Percentiles rank a stretch among this genome's conserved stretches.
These are phyloP conservation scores for Scatophagus argus DNA, from an alignment of 2,113 vertebrate species.

Conservation along the genomic window DNA sequence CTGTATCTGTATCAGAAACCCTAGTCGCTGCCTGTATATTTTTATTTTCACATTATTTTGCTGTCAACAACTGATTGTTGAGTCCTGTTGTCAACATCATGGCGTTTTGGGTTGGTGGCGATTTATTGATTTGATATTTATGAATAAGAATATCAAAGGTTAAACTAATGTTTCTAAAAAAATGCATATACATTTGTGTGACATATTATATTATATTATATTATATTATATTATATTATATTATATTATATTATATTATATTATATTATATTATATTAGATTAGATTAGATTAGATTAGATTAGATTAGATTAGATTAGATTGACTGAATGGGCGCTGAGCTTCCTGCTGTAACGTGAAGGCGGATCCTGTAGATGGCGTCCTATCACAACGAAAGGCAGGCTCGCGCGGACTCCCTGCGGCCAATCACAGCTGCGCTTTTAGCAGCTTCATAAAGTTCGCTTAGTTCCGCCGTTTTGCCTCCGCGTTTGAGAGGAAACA, in stretches of 20 bases:
- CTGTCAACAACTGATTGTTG: no score
- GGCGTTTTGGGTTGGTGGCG: no score
- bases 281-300: background rate
- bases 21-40: no score
- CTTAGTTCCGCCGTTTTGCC: background rate
- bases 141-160: no score
- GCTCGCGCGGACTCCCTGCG: conserved; percentile 4
- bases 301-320: background rate
- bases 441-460: conserved; percentile 39
- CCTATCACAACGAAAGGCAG: conserved; percentile 23
- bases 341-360: conserved; percentile 5
- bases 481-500: background rate
- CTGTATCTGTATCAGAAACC: no score
- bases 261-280: background rate
- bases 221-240: no score
- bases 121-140: no score
- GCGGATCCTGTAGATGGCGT: conserved; percentile 62
- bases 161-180: no score
- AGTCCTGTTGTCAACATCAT: no score
- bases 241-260: background rate
- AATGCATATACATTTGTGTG: background rate
- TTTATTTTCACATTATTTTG: no score
- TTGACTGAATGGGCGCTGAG: no score
- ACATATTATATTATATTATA: background rate
- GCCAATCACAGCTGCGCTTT: conserved; percentile 70